Evolutionary conservation across 1,140 invertebrate genomes (phyloP), one percentile per base, ranked within the genome.

Genomic region (Anthonomus grandis): DNA sequence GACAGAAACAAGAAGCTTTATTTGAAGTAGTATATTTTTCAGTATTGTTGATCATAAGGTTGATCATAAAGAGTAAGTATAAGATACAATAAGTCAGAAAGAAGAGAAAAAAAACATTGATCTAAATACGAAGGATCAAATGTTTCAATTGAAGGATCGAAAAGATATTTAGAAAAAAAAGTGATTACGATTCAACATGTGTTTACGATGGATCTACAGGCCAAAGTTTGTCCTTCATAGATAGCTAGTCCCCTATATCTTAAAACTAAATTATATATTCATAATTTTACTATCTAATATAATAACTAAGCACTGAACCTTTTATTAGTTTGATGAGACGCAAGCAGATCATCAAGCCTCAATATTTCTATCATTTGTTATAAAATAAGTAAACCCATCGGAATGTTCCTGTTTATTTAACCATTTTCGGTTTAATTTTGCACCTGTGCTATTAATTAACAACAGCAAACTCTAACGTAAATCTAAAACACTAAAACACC

Each of bases 291-390:
- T n/a, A 31, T 31, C 27, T 31, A 31, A 31, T 31, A 31, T n/a
- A 8, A n/a, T 31, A 31, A 31, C 27, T 31, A 31, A 31, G 27
- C 27, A 31, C 27, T n/a, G 27, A 8, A 31, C 27, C 24, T 48
- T 34, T 48, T 19, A 15, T 34, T 12, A 48, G 24, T n/a, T n/a
- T n/a, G n/a, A n/a, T n/a, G n/a, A n/a, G n/a, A n/a, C n/a, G n/a
- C n/a, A n/a, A n/a, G n/a, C 24, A 10, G 46, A 34, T 36, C 46
- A 36, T 22, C 6, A 23, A 23, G 34, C 21, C 24, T 48, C 19
- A 23, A 48, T 17, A 34, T 48, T 34, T 48, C 27, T 25, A 31
- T 31, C 27, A n/a, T 31, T 48, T 13, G 24, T 48, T n/a, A n/a
- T n/a, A n/a, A n/a, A n/a, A n/a, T n/a, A n/a, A n/a, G n/a, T n/a